Conservation (phyloP, 2,888 invertebrate species). For the Flabesymbios commensalis region DNA sequence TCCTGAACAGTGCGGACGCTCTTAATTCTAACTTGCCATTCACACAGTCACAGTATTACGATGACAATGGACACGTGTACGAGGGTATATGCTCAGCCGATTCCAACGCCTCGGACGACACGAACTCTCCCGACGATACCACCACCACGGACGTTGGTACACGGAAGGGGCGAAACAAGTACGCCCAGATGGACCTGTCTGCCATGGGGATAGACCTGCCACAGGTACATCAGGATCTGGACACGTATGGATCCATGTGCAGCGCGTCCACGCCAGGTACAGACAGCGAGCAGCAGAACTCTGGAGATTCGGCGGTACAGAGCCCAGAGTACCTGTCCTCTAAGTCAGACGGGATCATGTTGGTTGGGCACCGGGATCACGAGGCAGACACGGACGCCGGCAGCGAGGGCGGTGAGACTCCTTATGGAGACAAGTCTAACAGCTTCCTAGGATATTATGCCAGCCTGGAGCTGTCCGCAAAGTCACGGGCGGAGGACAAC, state of each 20-base stretch:
- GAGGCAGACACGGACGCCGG: constrained; percentile 35
- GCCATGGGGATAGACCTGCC: constrained; percentile 72
- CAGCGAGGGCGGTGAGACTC: constrained; percentile 37
- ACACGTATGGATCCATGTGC: neutral
- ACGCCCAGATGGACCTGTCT: constrained; percentile 71
- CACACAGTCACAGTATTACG: constrained; percentile 27
- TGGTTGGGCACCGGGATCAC: constrained; percentile 13
- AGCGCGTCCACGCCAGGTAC: constrained; percentile 5
- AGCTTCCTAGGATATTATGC: constrained; percentile 58
- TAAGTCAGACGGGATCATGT: neutral
- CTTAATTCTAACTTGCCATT: constrained; percentile 39
- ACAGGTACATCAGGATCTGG: neutral
- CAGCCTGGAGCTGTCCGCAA: constrained; percentile 46
- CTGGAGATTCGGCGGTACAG: neutral
- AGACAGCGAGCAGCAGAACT: neutral
- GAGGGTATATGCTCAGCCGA: neutral
- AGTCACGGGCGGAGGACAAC: neutral
- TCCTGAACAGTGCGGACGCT: constrained; percentile 70
- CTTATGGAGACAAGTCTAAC: constrained; percentile 19
- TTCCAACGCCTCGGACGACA: neutral
- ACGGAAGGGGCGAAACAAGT: constrained; percentile 57
- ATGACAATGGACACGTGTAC: neutral
- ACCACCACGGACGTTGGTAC: neutral
- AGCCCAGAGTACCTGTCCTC: neutral
- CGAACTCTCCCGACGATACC: neutral